A percentile compares a stretch with the other conserved stretches of the same genome.
These are phyloP conservation scores for Lepidurus apus DNA, from an alignment of 1,140 invertebrate genomes.

Conservation along the genomic window DNA sequence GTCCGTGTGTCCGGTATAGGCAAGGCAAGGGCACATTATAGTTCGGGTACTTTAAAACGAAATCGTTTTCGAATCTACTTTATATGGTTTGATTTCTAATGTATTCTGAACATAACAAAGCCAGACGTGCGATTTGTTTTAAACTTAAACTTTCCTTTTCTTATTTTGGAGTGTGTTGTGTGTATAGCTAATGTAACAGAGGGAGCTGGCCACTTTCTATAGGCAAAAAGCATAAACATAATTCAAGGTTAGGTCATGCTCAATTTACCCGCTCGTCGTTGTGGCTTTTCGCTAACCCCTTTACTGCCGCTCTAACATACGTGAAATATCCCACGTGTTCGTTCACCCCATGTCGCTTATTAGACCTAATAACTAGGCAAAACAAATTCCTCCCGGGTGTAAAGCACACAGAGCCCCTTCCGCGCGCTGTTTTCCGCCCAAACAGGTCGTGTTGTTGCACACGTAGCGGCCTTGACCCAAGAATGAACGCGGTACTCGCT, in stretches of 20 bases:
- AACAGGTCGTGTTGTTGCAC: background rate
- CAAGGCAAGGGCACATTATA: too few relatives aligned
- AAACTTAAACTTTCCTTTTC: too few relatives aligned
- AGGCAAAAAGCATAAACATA: background rate
- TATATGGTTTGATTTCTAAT: too few relatives aligned
- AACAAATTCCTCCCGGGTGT: background rate
- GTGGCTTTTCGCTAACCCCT: background rate
- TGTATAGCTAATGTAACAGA: too few relatives aligned
- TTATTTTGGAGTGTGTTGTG: too few relatives aligned
- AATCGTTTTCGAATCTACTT: too few relatives aligned
- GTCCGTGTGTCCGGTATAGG: too few relatives aligned
- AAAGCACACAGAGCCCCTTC: background rate
- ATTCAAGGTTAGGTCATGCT: conserved; percentile 11
- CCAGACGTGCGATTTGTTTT: too few relatives aligned
- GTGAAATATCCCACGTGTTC: background rate
- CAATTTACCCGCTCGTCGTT: background rate
- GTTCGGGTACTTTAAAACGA: too few relatives aligned
- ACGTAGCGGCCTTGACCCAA: background rate
- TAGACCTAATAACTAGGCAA: background rate
- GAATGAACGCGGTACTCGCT: background rate
- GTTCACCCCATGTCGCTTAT: background rate
- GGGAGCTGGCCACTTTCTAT: too few relatives aligned
- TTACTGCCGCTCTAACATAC: background rate
- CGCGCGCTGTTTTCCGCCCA: background rate
- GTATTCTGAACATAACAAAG: too few relatives aligned